A percentile compares a stretch with the other conserved stretches of the same genome.
These are phyloP conservation scores for Spicauda simplicius DNA, from an alignment of 2,888 invertebrate genomes.

Conservation along the genomic window DNA sequence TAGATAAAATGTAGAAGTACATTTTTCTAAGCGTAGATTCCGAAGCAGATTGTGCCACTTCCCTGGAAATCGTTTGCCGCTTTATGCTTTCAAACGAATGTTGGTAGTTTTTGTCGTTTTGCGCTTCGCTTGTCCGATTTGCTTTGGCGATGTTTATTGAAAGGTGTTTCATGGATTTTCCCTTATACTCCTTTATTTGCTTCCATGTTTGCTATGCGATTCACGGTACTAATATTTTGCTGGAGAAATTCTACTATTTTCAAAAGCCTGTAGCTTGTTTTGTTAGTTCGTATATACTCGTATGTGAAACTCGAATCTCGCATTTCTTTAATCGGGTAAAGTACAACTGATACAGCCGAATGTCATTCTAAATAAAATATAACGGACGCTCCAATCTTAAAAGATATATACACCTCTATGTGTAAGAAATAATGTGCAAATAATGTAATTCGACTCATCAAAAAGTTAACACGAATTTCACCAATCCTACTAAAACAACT, in stretches of 20 bases:
- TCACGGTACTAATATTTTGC: background rate
- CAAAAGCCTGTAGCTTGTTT: too few species aligned
- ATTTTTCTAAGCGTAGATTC: conserved; percentile 35
- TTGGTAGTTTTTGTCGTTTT: conserved; percentile 25
- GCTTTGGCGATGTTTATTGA: conserved; percentile 23
- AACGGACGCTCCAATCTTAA: too few species aligned
- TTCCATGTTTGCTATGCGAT: conserved; percentile 22
- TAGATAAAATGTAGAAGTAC: conserved; percentile 34
- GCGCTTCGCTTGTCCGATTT: conserved; percentile 28
- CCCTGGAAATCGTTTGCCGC: conserved; percentile 36
- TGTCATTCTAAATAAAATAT: too few species aligned
- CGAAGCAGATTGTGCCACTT: conserved; percentile 35
- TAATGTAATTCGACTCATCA: too few species aligned
- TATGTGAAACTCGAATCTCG: too few species aligned
- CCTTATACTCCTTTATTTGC: conserved; percentile 16
- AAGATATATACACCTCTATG: too few species aligned
- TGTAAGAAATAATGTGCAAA: too few species aligned
- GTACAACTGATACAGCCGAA: too few species aligned
- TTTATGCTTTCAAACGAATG: conserved; percentile 37
- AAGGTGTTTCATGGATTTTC: conserved; percentile 28
- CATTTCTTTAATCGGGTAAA: too few species aligned
- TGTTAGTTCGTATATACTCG: too few species aligned
- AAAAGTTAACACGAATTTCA: too few species aligned
- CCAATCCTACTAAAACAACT: background rate
- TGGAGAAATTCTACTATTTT: background rate